Percentiles rank a stretch among this genome's conserved stretches.
Evolutionary conservation across 2,888 invertebrate species (phyloP).

Genomic region (Anorthoa munda): DNA sequence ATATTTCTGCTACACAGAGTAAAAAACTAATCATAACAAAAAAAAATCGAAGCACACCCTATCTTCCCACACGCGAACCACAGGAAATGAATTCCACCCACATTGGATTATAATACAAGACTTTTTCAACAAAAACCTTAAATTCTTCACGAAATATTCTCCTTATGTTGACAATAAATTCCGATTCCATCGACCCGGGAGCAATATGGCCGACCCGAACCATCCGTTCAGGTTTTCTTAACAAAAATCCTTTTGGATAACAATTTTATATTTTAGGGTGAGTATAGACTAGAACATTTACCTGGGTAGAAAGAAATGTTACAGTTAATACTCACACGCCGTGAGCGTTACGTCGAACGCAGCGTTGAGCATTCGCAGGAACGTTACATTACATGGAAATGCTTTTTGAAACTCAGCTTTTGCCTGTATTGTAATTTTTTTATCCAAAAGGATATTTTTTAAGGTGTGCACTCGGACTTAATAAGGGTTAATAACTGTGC

Average conservation of each 20-base stretch:
- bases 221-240: constrained; percentile 39
- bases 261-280: constrained; percentile 42
- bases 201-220: constrained; percentile 50
- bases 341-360: too few species aligned
- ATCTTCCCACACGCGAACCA: constrained; percentile 7
- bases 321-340: too few species aligned
- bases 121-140: constrained; percentile 28
- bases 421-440: too few species aligned
- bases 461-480: too few species aligned
- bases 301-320: too few species aligned
- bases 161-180: constrained; percentile 60
- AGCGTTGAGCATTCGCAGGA: too few species aligned
- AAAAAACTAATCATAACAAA: neutral
- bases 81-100: constrained; percentile 59
- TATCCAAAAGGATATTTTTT: too few species aligned
- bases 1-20: neutral
- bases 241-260: constrained; percentile 52
- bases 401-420: too few species aligned
- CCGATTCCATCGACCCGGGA: constrained; percentile 44
- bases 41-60: neutral
- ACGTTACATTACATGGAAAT: too few species aligned
- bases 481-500: too few species aligned
- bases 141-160: constrained; percentile 53
- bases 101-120: constrained; percentile 24
- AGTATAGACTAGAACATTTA: too few species aligned